Evolutionary conservation across 2,888 invertebrate species (phyloP).

Genomic region (Osedax fenrisi): DNA sequence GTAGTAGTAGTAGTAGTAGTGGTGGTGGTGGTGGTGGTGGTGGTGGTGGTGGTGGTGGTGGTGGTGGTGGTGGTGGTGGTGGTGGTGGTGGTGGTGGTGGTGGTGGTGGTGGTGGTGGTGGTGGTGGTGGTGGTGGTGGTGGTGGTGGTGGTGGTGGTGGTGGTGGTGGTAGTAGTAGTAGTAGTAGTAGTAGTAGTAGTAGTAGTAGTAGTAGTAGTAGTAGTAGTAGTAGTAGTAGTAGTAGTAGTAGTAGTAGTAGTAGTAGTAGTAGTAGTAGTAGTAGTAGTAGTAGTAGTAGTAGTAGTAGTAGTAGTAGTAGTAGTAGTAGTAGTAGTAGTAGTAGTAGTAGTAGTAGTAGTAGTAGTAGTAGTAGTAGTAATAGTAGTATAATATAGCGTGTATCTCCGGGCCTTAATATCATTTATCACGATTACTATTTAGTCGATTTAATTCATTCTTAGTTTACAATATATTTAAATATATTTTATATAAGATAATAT

Average conservation of each 20-base stretch:
- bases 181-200: constrained; percentile 22
- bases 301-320: constrained; percentile 15
- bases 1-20: constrained; percentile 17
- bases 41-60: constrained; percentile 32
- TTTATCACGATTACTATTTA: no score
- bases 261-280: background rate
- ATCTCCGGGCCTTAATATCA: background rate
- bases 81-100: constrained; percentile 33
- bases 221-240: background rate
- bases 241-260: background rate
- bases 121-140: constrained; percentile 32
- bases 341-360: no score
- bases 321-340: constrained; percentile 18
- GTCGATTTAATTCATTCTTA: no score
- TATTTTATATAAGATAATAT: no score
- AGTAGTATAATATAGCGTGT: background rate
- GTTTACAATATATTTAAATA: no score
- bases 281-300: constrained; percentile 3
- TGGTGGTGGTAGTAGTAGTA: no score
- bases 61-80: constrained; percentile 33
- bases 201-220: background rate
- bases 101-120: constrained; percentile 33
- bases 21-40: background rate
- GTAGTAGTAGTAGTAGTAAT: no score
- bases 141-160: no score